These are phyloP conservation scores for Saccopteryx bilineata DNA, from an alignment of 2,113 vertebrate genomes.

Conservation along the genomic window DNA sequence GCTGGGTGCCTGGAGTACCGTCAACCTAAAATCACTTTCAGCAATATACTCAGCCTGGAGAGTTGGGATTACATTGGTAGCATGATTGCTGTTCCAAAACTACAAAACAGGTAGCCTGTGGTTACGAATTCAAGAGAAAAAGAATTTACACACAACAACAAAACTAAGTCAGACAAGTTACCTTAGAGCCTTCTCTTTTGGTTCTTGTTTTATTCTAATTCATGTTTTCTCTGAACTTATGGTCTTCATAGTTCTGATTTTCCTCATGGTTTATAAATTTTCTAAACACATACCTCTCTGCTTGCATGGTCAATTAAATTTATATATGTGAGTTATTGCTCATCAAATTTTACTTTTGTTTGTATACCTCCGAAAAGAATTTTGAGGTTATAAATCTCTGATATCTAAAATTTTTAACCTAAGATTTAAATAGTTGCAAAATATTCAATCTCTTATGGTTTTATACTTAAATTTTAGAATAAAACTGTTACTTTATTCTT, in stretches of 20 bases:
- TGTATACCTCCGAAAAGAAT: not conserved
- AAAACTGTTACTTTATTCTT: not conserved
- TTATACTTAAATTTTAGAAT: constrained; percentile 39
- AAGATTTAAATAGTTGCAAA: constrained; percentile 20
- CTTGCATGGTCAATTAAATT: constrained; percentile 2
- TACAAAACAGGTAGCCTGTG: not conserved
- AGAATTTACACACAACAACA: not conserved
- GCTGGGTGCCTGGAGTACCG: not conserved
- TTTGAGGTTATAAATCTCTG: not conserved
- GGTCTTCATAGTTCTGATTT: not conserved
- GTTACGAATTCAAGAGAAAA: not conserved
- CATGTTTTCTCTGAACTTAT: not conserved
- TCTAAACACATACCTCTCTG: not conserved
- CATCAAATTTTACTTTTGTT: not conserved
- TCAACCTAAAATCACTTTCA: not conserved
- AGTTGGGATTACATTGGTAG: not conserved
- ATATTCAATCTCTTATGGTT: not conserved
- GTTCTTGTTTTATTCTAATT: not conserved
- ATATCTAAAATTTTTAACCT: not conserved
- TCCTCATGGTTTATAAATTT: not conserved
- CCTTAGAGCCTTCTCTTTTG: not conserved
- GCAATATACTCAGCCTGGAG: not conserved
- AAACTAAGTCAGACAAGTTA: not conserved
- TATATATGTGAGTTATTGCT: not conserved
- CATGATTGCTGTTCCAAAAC: not conserved